A percentile compares a stretch with the other conserved stretches of the same genome.
phyloP scores from a whole-genome alignment of 2,797 vertebrate genomes.

The Semotilus atromaculatus region DNA sequence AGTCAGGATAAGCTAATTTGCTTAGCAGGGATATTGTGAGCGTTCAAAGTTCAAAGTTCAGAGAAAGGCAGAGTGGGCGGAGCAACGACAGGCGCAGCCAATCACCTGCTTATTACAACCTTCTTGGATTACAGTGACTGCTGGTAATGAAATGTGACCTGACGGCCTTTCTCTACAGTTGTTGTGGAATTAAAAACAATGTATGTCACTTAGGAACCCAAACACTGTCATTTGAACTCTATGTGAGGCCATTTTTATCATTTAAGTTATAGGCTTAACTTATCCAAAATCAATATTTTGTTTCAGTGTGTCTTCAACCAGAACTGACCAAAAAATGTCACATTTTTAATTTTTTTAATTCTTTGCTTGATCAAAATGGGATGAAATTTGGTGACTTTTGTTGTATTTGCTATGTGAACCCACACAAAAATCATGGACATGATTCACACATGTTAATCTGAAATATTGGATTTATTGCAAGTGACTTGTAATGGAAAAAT shows the following conservation, averaged over 20 bases:
- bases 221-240: background rate
- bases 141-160: slow-evolving; percentile 39
- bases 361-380: background rate
- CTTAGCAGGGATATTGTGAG: slow-evolving; percentile 60
- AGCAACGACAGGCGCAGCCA: slow-evolving; percentile 28
- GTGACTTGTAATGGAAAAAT: background rate
- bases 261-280: too few species aligned
- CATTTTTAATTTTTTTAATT: fast-evolving
- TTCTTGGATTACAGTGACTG: slow-evolving; percentile 46
- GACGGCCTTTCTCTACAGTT: slow-evolving; percentile 28
- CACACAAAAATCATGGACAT: background rate
- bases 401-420: background rate
- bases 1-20: slow-evolving; percentile 52
- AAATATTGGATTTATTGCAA: background rate
- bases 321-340: too few species aligned
- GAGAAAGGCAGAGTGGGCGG: slow-evolving; percentile 47
- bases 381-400: background rate
- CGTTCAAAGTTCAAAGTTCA: slow-evolving; percentile 56
- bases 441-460: background rate
- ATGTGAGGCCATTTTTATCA: background rate
- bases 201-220: background rate
- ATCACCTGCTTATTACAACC: slow-evolving; percentile 46
- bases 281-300: background rate
- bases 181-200: slow-evolving; percentile 24
- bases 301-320: too few species aligned